Percentiles rank a stretch among this genome's conserved stretches.
Evolutionary conservation across 2,888 invertebrate species (phyloP).

Genomic region (Apamea crenata): DNA sequence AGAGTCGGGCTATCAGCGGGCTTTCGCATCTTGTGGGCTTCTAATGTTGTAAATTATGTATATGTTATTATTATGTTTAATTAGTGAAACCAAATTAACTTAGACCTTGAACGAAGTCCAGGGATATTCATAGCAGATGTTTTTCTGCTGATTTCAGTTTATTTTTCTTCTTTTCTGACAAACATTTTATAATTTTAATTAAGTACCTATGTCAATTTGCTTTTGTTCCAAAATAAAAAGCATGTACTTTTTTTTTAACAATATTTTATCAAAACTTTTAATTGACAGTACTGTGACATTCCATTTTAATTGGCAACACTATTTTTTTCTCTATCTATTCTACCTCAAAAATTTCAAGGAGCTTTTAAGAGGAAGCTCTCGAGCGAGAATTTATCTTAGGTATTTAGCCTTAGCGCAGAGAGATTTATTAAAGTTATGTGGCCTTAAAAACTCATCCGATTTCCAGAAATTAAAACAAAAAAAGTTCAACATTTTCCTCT

Average conservation of each 20-base stretch:
- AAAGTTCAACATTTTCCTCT: conserved; percentile 17
- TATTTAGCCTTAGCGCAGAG: background rate
- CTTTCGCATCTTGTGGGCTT: background rate
- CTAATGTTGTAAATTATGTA: too few species aligned
- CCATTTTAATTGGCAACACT: background rate
- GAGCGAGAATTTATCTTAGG: background rate
- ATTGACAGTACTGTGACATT: too few species aligned
- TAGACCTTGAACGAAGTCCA: background rate
- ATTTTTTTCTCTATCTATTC: background rate
- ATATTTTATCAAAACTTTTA: background rate
- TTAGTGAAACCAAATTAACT: background rate
- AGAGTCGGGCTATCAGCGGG: background rate
- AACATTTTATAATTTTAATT: background rate
- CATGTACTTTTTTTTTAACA: background rate
- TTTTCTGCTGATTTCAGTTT: background rate
- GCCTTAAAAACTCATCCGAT: background rate
- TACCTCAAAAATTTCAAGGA: background rate
- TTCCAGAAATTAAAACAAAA: conserved; percentile 20
- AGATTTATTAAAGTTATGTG: conserved; percentile 13
- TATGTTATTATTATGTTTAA: background rate
- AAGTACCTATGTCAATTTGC: background rate
- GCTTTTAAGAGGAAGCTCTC: background rate
- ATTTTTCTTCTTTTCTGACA: background rate
- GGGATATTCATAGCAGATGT: background rate
- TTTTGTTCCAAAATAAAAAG: background rate